Percentiles rank a stretch among this genome's conserved stretches.
These are phyloP conservation scores for Chromobotia macracanthus DNA, from an alignment of 2,797 vertebrate species.

Conservation along the genomic window DNA sequence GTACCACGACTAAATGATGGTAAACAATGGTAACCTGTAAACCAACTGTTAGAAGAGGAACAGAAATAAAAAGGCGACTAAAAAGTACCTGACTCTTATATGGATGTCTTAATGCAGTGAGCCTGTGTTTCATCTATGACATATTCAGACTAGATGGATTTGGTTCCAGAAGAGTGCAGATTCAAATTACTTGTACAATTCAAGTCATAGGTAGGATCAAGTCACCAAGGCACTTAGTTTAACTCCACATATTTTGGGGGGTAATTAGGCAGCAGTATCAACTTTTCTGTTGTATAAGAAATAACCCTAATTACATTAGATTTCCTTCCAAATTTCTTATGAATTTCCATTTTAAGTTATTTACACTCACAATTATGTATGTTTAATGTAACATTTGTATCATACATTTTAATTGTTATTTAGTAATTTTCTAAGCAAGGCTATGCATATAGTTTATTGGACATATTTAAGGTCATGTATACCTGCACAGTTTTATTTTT, in stretches of 20 bases:
- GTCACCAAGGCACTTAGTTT: neutral
- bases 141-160: constrained; percentile 8
- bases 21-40: neutral
- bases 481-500: neutral
- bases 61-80: no score
- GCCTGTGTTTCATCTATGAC: neutral
- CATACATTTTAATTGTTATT: no score
- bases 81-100: neutral
- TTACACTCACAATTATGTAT: constrained; percentile 8
- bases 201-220: constrained; percentile 5
- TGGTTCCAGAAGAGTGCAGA: neutral
- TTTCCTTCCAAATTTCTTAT: no score
- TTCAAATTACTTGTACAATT: no score
- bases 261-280: neutral
- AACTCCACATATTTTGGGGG: neutral
- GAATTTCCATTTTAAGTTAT: no score
- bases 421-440: neutral
- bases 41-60: neutral
- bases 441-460: neutral
- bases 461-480: neutral
- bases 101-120: neutral
- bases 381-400: no score
- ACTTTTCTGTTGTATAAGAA: neutral
- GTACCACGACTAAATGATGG: neutral
- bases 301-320: neutral